These are phyloP conservation scores for Chrosomus eos DNA, from an alignment of 2,797 vertebrate species.

Conservation along the genomic window DNA sequence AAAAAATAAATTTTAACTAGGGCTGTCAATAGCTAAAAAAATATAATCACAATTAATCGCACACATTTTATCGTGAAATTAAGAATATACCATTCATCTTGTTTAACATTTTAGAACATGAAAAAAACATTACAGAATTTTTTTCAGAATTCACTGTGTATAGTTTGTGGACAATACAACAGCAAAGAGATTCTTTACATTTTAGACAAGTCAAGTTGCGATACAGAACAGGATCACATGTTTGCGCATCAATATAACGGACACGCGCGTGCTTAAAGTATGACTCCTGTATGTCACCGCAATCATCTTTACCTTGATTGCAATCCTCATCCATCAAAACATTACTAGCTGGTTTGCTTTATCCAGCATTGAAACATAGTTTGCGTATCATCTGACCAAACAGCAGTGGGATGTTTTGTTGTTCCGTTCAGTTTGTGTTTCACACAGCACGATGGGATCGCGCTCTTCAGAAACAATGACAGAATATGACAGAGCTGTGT, in stretches of 20 bases:
- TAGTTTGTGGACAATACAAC: neutral
- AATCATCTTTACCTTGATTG: neutral
- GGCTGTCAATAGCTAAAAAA: neutral
- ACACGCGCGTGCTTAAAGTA: neutral
- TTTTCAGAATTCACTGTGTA: neutral
- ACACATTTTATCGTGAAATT: neutral
- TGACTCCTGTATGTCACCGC: neutral
- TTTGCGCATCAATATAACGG: neutral
- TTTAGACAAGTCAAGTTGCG: neutral
- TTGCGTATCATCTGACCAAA: neutral
- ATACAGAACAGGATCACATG: neutral
- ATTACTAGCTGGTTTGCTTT: neutral
- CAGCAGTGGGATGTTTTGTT: neutral
- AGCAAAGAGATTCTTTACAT: neutral
- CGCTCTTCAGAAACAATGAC: too few species aligned
- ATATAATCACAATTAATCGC: neutral
- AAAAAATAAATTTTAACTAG: neutral
- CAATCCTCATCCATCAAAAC: neutral
- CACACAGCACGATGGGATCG: neutral
- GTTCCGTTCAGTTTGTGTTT: neutral
- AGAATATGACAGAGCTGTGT: neutral
- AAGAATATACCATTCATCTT: neutral
- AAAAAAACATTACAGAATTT: too few species aligned
- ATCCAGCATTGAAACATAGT: neutral
- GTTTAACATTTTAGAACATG: too few species aligned